Evolutionary conservation across 2,888 invertebrate species (phyloP).

Genomic region (Eupithecia abbreviata): DNA sequence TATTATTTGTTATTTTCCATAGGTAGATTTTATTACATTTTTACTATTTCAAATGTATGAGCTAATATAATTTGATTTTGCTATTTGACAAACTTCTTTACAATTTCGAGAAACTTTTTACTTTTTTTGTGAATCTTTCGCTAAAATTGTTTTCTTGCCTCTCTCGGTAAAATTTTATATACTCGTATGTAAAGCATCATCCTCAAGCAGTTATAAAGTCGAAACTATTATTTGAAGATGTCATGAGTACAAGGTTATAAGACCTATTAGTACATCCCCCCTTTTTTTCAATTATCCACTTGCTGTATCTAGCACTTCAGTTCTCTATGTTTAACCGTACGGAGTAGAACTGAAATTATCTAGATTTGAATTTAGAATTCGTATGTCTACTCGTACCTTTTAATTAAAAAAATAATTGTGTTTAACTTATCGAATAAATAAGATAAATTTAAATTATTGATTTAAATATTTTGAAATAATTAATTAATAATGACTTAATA

Average conservation of each 20-base stretch:
- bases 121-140: too few species aligned
- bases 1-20: too few species aligned
- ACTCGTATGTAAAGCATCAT: not conserved
- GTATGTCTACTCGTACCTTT: not conserved
- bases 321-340: constrained; percentile 50
- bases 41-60: too few species aligned
- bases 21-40: too few species aligned
- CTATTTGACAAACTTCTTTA: too few species aligned
- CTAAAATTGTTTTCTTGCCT: too few species aligned
- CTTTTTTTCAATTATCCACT: constrained; percentile 29
- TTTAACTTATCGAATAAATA: not conserved
- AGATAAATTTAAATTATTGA: not conserved
- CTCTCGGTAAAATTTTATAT: too few species aligned
- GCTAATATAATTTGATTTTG: too few species aligned
- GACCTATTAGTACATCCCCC: constrained; percentile 37
- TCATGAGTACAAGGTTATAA: constrained; percentile 23
- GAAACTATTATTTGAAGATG: constrained; percentile 4
- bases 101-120: too few species aligned
- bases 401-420: not conserved
- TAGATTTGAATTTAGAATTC: constrained; percentile 22
- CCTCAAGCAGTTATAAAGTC: not conserved
- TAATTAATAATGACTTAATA: not conserved
- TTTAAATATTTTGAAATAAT: not conserved
- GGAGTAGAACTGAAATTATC: constrained; percentile 37
- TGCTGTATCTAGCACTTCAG: constrained; percentile 49